Evolutionary conservation across 2,113 vertebrate genomes (phyloP).

Genomic region (Tonatia bakeri): DNA sequence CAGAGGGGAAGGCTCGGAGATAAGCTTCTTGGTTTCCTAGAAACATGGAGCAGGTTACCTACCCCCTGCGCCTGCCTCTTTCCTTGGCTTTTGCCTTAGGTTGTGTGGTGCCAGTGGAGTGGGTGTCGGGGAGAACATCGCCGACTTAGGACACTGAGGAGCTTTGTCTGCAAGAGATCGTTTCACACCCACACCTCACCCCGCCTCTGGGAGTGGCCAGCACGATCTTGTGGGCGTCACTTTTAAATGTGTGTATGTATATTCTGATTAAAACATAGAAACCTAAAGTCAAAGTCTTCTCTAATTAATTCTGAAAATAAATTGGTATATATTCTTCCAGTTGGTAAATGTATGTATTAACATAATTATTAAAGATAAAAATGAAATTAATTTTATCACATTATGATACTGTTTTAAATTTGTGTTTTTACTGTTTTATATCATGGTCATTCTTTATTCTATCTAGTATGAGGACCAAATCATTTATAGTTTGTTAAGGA

Average conservation of each 20-base stretch:
- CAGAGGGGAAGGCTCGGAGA: background rate
- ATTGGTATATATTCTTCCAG: background rate
- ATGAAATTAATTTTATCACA: background rate
- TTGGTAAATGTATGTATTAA: background rate
- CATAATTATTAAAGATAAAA: background rate
- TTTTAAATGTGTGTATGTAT: background rate
- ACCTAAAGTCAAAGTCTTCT: background rate
- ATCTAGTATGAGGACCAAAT: background rate
- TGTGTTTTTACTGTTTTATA: background rate
- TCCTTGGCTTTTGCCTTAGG: background rate
- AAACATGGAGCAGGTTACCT: background rate
- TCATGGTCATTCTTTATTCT: background rate
- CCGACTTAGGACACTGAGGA: background rate
- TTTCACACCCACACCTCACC: background rate
- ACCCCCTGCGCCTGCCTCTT: no score
- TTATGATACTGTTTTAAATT: background rate
- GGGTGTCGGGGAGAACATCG: background rate
- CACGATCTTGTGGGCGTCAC: background rate
- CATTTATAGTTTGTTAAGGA: background rate
- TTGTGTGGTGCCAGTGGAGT: background rate
- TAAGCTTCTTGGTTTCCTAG: background rate
- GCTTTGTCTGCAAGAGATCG: background rate
- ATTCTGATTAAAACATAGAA: background rate
- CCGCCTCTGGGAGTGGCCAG: background rate
- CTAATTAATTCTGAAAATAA: background rate